These are phyloP conservation scores for Thunnus maccoyii DNA, from an alignment of 2,113 vertebrate species.

Conservation along the genomic window DNA sequence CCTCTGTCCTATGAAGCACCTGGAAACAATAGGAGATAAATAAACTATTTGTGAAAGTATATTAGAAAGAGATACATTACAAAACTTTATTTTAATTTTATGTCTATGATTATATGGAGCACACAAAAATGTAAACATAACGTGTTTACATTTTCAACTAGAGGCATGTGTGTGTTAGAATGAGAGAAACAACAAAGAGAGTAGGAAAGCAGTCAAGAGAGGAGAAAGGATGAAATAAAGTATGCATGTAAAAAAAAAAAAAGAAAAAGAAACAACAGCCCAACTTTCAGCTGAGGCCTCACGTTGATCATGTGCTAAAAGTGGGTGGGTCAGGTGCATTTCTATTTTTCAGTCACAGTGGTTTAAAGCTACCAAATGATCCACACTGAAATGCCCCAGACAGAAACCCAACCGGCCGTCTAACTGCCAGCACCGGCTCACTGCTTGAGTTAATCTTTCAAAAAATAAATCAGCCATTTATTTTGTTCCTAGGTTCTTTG, in stretches of 20 bases:
- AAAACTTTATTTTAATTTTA: not conserved
- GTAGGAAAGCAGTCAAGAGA: not conserved
- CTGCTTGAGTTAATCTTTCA: conserved; percentile 14
- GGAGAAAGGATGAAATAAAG: not conserved
- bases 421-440: not conserved
- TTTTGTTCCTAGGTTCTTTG: not conserved
- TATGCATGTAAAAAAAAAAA: not conserved
- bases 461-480: conserved; percentile 37
- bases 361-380: conserved; percentile 31
- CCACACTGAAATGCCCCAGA: conserved; percentile 3
- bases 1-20: conserved; percentile 96
- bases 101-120: not conserved
- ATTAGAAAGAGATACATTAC: not conserved
- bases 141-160: not conserved
- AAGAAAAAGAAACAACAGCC: not conserved
- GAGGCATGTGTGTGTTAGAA: not conserved
- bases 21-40: conserved; percentile 61
- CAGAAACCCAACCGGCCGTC: not conserved
- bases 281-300: conserved; percentile 45
- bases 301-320: conserved; percentile 76
- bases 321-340: conserved; percentile 21
- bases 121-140: not conserved
- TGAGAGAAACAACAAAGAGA: not conserved
- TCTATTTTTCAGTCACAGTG: conserved; percentile 39
- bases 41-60: not conserved